phyloP scores from a whole-genome alignment of 2,888 invertebrate species.

The Zaprionus bogoriensis region DNA sequence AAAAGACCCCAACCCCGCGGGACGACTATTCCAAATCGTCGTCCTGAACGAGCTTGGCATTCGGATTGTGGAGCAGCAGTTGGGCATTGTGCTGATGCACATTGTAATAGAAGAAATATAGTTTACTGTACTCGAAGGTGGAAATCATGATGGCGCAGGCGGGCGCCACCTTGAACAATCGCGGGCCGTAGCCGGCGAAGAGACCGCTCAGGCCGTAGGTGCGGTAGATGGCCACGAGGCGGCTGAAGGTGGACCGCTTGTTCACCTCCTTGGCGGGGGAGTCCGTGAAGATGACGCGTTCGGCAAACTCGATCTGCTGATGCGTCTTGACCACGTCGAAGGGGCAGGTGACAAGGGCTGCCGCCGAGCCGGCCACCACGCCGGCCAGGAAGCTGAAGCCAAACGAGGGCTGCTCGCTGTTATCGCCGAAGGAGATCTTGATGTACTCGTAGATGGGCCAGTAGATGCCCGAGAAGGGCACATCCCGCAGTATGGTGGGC shows the following conservation, averaged over 20 bases:
- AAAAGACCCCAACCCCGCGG: neutral
- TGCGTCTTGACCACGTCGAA: constrained; percentile 99
- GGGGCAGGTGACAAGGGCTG: constrained; percentile 97
- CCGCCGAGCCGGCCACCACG: constrained; percentile 92
- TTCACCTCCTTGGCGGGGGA: constrained; percentile 63
- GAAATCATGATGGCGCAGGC: constrained; percentile 99
- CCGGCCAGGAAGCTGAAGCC: constrained; percentile 90
- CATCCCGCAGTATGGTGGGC: constrained; percentile 79
- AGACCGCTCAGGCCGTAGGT: constrained; percentile 89
- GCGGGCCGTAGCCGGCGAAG: constrained; percentile 93
- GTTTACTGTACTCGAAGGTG: constrained; percentile 97
- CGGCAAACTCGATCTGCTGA: constrained; percentile 95
- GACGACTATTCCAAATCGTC: constrained; percentile 60
- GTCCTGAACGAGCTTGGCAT: constrained; percentile 33
- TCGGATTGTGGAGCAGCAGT: constrained; percentile 53
- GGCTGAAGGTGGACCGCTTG: constrained; percentile 79
- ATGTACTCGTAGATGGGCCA: constrained; percentile 94
- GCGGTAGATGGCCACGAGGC: constrained; percentile 86
- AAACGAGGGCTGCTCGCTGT: constrained; percentile 85
- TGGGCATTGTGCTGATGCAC: constrained; percentile 81
- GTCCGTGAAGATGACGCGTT: constrained; percentile 86
- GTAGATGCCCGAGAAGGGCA: constrained; percentile 88
- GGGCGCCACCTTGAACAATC: constrained; percentile 97
- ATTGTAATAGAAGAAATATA: constrained; percentile 88
- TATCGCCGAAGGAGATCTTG: constrained; percentile 85